These are phyloP conservation scores for Crenichthys baileyi DNA, from an alignment of 2,797 vertebrate species.

Conservation along the genomic window DNA sequence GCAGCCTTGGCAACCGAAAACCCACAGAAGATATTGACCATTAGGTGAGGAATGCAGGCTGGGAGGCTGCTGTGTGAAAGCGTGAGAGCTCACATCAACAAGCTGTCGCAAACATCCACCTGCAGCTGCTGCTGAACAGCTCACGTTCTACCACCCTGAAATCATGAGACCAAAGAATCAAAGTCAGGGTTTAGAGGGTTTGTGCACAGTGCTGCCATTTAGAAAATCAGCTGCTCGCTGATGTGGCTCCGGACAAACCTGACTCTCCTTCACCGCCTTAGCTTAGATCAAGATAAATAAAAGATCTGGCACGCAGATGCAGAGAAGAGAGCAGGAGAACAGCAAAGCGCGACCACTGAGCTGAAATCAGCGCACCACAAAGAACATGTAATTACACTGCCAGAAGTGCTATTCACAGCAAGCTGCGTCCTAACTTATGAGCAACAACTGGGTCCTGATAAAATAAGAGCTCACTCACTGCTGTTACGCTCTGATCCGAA, in stretches of 20 bases:
- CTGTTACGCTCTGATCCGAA: conserved; percentile 8
- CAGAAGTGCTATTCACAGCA: conserved; percentile 37
- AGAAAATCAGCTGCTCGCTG: conserved; percentile 48
- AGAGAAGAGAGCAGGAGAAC: conserved; percentile 30
- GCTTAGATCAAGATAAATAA: conserved; percentile 15
- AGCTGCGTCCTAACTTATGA: neutral
- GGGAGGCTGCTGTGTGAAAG: conserved; percentile 1
- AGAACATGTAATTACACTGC: conserved; percentile 43
- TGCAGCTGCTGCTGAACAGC: conserved; percentile 26
- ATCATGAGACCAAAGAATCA: conserved; percentile 62
- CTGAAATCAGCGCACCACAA: conserved; percentile 37
- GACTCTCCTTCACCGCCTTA: conserved; percentile 24
- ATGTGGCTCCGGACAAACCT: conserved; percentile 51
- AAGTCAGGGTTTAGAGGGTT: conserved; percentile 51
- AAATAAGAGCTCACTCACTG: conserved; percentile 1
- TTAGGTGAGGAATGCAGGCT: neutral
- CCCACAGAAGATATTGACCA: conserved; percentile 19
- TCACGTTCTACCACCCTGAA: conserved; percentile 53
- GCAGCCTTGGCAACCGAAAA: conserved; percentile 46
- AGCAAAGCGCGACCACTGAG: conserved; percentile 26
- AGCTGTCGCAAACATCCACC: conserved; percentile 44
- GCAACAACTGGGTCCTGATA: neutral
- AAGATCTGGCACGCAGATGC: conserved; percentile 9
- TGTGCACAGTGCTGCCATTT: conserved; percentile 49
- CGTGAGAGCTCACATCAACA: conserved; percentile 15